These are phyloP conservation scores for Paracanthobrama guichenoti DNA, from an alignment of 2,113 vertebrate species.

Conservation along the genomic window DNA sequence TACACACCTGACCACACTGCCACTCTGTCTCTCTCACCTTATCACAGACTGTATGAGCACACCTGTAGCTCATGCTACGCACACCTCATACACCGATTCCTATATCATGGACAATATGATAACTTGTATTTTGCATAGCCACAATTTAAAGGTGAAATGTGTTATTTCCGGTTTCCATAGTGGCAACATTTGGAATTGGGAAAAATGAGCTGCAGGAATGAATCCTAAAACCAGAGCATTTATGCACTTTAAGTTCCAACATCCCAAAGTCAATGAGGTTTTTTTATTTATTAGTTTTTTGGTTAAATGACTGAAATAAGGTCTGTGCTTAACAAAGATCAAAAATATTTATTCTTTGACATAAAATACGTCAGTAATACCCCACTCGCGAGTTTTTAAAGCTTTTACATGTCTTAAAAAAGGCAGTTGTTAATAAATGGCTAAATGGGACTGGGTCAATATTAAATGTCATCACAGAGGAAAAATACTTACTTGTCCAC, in stretches of 20 bases:
- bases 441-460: not conserved
- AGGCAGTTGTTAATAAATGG: not conserved
- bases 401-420: not conserved
- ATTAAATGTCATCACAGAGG: too few relatives aligned
- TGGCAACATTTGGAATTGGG: not conserved
- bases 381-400: not conserved
- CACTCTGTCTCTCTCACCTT: constrained; percentile 20
- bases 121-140: not conserved
- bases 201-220: not conserved
- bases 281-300: not conserved
- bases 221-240: not conserved
- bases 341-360: not conserved
- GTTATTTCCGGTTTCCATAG: not conserved
- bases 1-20: constrained; percentile 48
- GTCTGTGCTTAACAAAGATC: not conserved
- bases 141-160: constrained; percentile 7
- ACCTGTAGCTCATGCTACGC: constrained; percentile 31
- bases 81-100: not conserved
- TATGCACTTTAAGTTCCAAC: not conserved
- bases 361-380: not conserved
- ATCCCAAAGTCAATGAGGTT: not conserved
- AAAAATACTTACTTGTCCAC: too few relatives aligned
- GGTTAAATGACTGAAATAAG: not conserved
- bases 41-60: constrained; percentile 28
- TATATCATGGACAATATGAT: not conserved